phyloP scores from a whole-genome alignment of 2,113 vertebrate genomes.

The Hippocampus guttulatus region DNA sequence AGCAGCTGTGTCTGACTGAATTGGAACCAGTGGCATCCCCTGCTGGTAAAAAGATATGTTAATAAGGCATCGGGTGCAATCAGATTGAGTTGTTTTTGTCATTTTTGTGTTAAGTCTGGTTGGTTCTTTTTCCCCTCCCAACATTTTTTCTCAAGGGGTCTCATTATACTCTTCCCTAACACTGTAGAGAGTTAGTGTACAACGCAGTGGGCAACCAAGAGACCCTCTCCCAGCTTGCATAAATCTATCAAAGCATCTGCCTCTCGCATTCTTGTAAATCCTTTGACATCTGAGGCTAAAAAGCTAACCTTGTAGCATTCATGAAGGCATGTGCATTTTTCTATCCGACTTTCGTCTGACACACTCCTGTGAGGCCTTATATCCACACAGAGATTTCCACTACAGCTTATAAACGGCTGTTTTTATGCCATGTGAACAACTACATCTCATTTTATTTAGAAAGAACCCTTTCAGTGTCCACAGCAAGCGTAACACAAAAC shows the following conservation, averaged over 20 bases:
- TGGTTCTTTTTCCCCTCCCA: slow-evolving; percentile 44
- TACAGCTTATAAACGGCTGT: slow-evolving; percentile 36
- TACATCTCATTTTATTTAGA: slow-evolving; percentile 2
- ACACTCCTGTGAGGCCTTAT: slow-evolving; percentile 57
- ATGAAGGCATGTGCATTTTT: slow-evolving; percentile 71
- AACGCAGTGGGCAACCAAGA: slow-evolving; percentile 60
- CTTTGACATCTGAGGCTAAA: slow-evolving; percentile 69
- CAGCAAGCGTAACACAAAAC: not conserved
- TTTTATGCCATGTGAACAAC: not conserved
- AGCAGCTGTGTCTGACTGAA: slow-evolving; percentile 64
- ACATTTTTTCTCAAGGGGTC: slow-evolving; percentile 73
- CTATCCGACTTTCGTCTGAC: slow-evolving; percentile 65
- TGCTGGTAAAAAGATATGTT: slow-evolving; percentile 65
- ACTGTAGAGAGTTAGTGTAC: slow-evolving; percentile 64
- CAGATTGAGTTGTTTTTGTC: slow-evolving; percentile 69
- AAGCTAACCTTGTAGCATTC: slow-evolving; percentile 69
- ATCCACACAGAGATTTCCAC: slow-evolving; percentile 53
- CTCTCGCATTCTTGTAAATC: slow-evolving; percentile 67
- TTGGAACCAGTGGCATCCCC: slow-evolving; percentile 68
- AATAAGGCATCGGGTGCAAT: slow-evolving; percentile 68
- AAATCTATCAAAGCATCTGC: slow-evolving; percentile 77
- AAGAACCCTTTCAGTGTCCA: not conserved
- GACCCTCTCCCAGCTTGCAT: slow-evolving; percentile 62
- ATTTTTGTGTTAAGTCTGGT: slow-evolving; percentile 52
- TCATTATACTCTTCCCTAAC: slow-evolving; percentile 77